A percentile compares a stretch with the other conserved stretches of the same genome.
Conservation (phyloP, 2,113 vertebrate genomes). For the Sclerurus mexicanus region DNA sequence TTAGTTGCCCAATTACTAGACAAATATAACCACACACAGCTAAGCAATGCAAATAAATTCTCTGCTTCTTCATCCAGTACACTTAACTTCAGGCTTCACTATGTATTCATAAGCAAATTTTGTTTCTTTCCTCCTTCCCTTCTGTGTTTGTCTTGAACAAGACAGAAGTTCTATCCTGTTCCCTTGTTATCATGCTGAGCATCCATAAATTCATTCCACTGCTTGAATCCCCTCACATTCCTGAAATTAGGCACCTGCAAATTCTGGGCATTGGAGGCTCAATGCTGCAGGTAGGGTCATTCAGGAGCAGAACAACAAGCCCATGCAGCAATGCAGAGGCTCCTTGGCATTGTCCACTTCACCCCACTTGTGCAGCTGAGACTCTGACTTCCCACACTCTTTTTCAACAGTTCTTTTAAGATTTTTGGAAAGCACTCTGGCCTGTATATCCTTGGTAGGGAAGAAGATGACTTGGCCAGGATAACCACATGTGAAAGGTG, state of each 20-base stretch:
- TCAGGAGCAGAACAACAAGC: neutral
- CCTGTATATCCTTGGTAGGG: too few relatives aligned
- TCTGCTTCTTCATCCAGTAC: neutral
- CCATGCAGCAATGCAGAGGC: neutral
- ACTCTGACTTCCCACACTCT: neutral
- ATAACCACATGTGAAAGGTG: neutral
- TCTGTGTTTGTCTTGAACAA: neutral
- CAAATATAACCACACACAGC: constrained; percentile 35
- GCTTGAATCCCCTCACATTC: neutral
- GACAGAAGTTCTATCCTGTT: neutral
- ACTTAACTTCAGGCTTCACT: constrained; percentile 1
- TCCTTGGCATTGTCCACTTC: neutral
- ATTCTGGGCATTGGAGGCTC: neutral
- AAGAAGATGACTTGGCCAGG: neutral
- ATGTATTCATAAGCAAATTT: constrained; percentile 11
- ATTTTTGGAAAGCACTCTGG: neutral
- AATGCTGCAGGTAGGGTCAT: neutral
- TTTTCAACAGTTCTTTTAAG: neutral
- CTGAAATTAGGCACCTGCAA: neutral
- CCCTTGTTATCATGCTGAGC: neutral
- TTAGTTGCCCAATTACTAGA: constrained; percentile 19
- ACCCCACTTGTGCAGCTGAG: neutral
- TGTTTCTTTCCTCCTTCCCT: neutral
- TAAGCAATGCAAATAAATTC: constrained; percentile 41
- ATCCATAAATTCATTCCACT: neutral